Evolutionary conservation across 2,888 invertebrate genomes (phyloP), one percentile per base, ranked within the genome.

Genomic region (Escarpia spicata): DNA sequence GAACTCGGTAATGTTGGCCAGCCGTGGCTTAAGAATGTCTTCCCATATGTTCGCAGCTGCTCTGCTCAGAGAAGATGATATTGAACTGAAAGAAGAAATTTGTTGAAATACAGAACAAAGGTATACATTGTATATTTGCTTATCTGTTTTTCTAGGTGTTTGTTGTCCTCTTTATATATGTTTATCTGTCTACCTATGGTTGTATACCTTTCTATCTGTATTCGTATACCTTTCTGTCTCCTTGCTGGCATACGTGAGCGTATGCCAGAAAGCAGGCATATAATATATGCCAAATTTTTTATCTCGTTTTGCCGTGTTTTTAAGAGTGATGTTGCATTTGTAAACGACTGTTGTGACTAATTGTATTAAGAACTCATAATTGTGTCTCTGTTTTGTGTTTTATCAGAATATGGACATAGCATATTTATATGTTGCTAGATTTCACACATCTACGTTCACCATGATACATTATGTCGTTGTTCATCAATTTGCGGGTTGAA

Each of bases 11-110:
- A 92, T 43, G 58, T 45, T 9, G n/a, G n/a, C 60, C 37, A 92
- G 31, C 9, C 58, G 44, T 26, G 31, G 43, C 31, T 44, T 31
- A 10, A 92, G 26, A 37, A 92, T 92, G 44, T 92, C 92, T n/a
- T 90, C 90, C 92, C 92, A 92, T 8, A 89, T 90, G 90, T 92
- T 92, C 9, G 92, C 92, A 0, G 92, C 92, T 19, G 90, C 31
- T 9, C 90, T 90, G 37, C 37, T 43, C 90, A 92, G 90, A 26
- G 43, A 37, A 10, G 92, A 92, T n/a, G 92, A 92, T 44, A 92
- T 89, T 26, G 92, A 92, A 44, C 92, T 92, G 31, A 52, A 44
- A 91, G 9, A 52, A 15, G 12, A 52, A 12, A 52, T 52, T 52
- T 52, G 52, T 52, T 52, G 12, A 9, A 52, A 52, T 15, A 52